A percentile compares a stretch with the other conserved stretches of the same genome.
These are phyloP conservation scores for Aphrophora alni DNA, from an alignment of 2,888 invertebrate genomes.

Conservation along the genomic window DNA sequence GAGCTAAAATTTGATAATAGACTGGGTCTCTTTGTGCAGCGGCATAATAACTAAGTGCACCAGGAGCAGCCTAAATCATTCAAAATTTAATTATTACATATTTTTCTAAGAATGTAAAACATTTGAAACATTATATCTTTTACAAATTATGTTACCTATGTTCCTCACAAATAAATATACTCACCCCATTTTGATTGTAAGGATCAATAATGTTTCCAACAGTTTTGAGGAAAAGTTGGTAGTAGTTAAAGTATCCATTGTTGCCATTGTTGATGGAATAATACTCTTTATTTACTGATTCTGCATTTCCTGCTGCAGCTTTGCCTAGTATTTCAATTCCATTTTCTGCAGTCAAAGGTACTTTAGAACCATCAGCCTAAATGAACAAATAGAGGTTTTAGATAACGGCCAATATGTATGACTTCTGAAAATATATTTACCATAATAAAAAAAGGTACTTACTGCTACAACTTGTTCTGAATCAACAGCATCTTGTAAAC, in stretches of 20 bases:
- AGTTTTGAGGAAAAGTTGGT: conserved; percentile 59
- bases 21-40: conserved; percentile 75
- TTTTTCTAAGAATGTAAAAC: no score
- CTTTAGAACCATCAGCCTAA: conserved; percentile 61
- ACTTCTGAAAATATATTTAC: background rate
- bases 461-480: conserved; percentile 13
- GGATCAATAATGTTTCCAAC: conserved; percentile 57
- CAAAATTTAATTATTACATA: no score
- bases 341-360: conserved; percentile 66
- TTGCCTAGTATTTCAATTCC: conserved; percentile 70
- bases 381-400: conserved; percentile 34
- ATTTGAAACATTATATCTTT: no score
- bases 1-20: conserved; percentile 70
- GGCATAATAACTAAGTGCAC: conserved; percentile 67
- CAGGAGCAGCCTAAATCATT: conserved; percentile 57
- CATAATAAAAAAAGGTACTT: background rate
- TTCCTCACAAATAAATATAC: background rate
- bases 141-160: no score
- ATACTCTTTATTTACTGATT: conserved; percentile 64
- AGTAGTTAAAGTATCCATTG: conserved; percentile 58
- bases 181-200: conserved; percentile 54
- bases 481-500: conserved; percentile 68
- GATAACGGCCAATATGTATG: no score
- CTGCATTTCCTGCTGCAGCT: conserved; percentile 69
- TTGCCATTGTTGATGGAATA: conserved; percentile 59